A percentile compares a stretch with the other conserved stretches of the same genome.
phyloP scores from a whole-genome alignment of 2,113 vertebrate genomes.

The Tor tambroides region DNA sequence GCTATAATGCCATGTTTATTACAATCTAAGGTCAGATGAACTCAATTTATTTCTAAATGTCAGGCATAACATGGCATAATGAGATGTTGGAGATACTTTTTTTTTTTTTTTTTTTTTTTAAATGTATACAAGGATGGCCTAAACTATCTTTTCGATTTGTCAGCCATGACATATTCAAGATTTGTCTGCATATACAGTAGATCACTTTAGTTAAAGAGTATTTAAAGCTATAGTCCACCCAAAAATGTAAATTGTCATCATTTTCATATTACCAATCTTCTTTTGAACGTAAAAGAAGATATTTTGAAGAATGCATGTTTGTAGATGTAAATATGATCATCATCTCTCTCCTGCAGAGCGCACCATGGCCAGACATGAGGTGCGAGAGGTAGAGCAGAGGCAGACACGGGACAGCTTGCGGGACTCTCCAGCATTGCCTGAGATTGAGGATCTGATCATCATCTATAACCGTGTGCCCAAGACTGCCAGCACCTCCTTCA shows the following conservation, averaged over 20 bases:
- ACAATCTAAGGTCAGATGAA: neutral
- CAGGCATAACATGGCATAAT: neutral
- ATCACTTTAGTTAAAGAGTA: too few species aligned
- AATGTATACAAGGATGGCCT: neutral
- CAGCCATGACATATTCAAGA: too few species aligned
- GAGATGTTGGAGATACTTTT: neutral
- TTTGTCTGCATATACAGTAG: too few species aligned
- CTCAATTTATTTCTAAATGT: constrained; percentile 10
- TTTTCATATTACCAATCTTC: too few species aligned
- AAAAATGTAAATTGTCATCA: too few species aligned
- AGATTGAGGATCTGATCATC: constrained; percentile 88
- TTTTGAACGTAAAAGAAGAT: too few species aligned
- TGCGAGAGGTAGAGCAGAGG: constrained; percentile 93
- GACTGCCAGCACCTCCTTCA: constrained; percentile 99
- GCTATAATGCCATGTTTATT: neutral
- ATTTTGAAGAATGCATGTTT: neutral
- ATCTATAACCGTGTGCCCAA: constrained; percentile 98
- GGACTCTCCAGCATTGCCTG: constrained; percentile 41
- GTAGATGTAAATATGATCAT: neutral
- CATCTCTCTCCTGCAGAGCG: constrained; percentile 75
- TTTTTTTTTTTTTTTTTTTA: neutral
- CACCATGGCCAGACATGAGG: constrained; percentile 93
- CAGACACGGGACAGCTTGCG: constrained; percentile 85
- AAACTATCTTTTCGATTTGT: neutral
- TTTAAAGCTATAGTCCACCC: too few species aligned